Base-by-base conservation (phyloP, 2,797 vertebrate species). In the Neoniphon sammara region DNA sequence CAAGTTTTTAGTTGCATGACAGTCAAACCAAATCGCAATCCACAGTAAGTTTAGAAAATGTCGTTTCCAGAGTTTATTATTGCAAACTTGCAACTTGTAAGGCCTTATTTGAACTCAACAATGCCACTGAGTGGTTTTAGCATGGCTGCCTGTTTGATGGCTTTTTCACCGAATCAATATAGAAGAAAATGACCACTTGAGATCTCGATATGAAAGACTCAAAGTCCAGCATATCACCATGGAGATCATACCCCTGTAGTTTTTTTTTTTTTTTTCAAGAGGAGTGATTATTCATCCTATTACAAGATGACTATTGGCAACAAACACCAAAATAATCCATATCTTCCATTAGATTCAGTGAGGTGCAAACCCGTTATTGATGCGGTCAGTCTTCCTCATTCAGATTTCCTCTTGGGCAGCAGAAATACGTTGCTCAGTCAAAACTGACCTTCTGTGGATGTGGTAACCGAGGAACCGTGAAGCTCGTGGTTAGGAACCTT, bases 401-500 rank as follows among this genome's bases (percentile, higher is more conserved):
- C 20, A 47, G 21, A 27, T 53, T 23, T 49, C 55, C 55, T 58
- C 44, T 31, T 2, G 23, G 36, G 59, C 39, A 20, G 1, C 11
- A 55, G 39, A 57, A 20, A 56, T 21, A 52, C 52, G 34, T 58
- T 69, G 18, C 49, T 61, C 10, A 20, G 25, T 62, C 20, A 67
- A 73, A 85, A 42, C 21, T 30, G 53, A 73, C 50, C 39, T 27
- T 66, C 11, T 58, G 4, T 23, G 14, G 25, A 36, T 55, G 23
- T 67, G 15, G 4, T 27, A 4, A 18, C 58, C 7, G 5, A 18
- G 34, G 30, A 39, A 17, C 17, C 42, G 27, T 50, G 49, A 58
- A 27, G 3, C 27, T 2, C 15, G 47, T 9, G n/a, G 18, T 10
- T 14, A 23, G 31, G 3, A 23, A 14, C 44, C 14, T 52, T 20